Percentiles rank a stretch among this genome's conserved stretches.
These are phyloP conservation scores for Mythimna lalbum DNA, from an alignment of 2,888 invertebrate genomes.

Conservation along the genomic window DNA sequence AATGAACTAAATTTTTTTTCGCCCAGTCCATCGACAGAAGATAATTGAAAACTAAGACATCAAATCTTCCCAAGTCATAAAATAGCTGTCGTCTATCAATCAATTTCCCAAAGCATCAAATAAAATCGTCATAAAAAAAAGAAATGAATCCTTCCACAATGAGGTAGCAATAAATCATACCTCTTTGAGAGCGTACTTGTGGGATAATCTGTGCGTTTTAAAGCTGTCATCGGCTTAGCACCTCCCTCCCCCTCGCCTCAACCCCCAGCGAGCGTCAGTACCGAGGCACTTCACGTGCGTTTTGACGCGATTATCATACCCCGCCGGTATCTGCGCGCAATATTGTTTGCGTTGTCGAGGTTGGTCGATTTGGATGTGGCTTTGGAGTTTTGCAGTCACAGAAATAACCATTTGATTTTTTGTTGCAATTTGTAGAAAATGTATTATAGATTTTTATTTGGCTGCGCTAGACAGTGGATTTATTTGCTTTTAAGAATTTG, in stretches of 20 bases:
- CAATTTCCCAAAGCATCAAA: conserved; percentile 27
- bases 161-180: conserved; percentile 81
- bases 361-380: conserved; percentile 67
- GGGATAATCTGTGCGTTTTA: conserved; percentile 88
- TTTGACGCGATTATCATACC: conserved; percentile 91
- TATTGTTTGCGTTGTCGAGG: conserved; percentile 80
- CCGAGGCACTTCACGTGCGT: conserved; percentile 88
- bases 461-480: too few species aligned
- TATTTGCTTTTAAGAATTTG: too few species aligned
- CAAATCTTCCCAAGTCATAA: neutral
- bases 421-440: too few species aligned
- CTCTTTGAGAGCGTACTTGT: conserved; percentile 82
- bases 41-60: neutral
- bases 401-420: neutral
- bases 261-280: neutral
- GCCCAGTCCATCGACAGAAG: too few species aligned
- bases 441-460: too few species aligned
- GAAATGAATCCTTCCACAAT: conserved; percentile 66
- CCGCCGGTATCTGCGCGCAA: conserved; percentile 88
- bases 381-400: conserved; percentile 6
- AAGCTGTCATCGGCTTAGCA: conserved; percentile 88
- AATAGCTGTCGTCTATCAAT: conserved; percentile 14
- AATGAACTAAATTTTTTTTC: neutral
- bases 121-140: conserved; percentile 48
- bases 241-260: conserved; percentile 45